These are phyloP conservation scores for Sturnus vulgaris DNA, from an alignment of 2,113 vertebrate genomes.

Conservation along the genomic window DNA sequence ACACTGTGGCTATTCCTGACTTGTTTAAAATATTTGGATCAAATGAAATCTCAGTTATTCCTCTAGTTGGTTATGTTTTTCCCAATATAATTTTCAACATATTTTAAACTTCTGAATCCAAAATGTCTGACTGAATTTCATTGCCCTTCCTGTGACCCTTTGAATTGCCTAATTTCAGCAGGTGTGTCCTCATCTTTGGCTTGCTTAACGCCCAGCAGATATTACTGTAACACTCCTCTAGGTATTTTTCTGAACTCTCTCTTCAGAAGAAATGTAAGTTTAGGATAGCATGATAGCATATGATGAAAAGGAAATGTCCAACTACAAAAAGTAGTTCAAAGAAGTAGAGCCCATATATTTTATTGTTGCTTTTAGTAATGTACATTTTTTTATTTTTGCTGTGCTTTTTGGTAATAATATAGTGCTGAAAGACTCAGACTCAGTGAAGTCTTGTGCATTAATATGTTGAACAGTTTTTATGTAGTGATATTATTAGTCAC, in stretches of 20 bases:
- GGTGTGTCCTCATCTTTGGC: neutral
- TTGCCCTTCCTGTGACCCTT: neutral
- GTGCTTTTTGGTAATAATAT: neutral
- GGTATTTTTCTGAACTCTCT: neutral
- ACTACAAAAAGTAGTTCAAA: neutral
- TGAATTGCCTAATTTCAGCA: neutral
- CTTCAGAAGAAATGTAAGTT: neutral
- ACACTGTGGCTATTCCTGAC: constrained; percentile 1
- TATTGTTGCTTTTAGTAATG: neutral
- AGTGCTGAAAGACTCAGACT: neutral
- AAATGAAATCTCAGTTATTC: neutral
- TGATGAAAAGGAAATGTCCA: neutral
- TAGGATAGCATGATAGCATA: neutral
- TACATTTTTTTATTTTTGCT: neutral
- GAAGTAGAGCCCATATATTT: neutral
- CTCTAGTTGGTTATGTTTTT: neutral
- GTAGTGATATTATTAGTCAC: neutral
- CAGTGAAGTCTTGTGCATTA: neutral
- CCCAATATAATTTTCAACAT: neutral
- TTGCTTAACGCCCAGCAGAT: neutral
- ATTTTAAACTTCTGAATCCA: neutral
- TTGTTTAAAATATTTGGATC: constrained; percentile 35
- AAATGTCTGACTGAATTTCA: neutral
- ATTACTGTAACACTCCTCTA: neutral
- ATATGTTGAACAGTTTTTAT: neutral